Conservation (phyloP, 2,113 vertebrate species). For the Laticauda laticaudata region DNA sequence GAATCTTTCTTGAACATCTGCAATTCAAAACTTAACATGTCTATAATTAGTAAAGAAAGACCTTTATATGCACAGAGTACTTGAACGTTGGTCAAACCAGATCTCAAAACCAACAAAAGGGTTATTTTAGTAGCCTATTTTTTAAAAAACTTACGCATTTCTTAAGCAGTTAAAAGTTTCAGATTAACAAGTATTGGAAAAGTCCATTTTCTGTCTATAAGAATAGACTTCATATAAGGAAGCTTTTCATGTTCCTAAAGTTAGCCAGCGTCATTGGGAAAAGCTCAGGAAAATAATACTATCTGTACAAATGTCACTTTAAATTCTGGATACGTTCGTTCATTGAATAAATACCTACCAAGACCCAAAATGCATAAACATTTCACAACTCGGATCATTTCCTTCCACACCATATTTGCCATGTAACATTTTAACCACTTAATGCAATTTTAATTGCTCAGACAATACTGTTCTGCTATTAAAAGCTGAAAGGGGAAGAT, state of each 20-base stretch:
- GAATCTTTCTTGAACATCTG: conserved; percentile 3
- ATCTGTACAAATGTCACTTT: neutral
- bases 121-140: neutral
- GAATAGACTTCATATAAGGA: neutral
- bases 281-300: neutral
- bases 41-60: neutral
- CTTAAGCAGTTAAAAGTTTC: neutral
- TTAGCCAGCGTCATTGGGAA: neutral
- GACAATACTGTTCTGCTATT: neutral
- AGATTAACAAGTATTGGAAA: neutral
- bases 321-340: neutral
- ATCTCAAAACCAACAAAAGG: neutral
- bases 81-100: neutral
- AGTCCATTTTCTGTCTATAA: neutral
- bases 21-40: neutral
- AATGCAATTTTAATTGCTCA: neutral
- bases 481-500: neutral
- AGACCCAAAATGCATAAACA: neutral
- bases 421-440: neutral
- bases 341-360: neutral
- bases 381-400: neutral
- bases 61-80: accelerated
- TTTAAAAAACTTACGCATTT: neutral
- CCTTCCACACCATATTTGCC: neutral
- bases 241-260: neutral